Evolutionary conservation across 2,888 invertebrate genomes (phyloP), one percentile per base, ranked within the genome.

Genomic region (Antheraea assamensis): DNA sequence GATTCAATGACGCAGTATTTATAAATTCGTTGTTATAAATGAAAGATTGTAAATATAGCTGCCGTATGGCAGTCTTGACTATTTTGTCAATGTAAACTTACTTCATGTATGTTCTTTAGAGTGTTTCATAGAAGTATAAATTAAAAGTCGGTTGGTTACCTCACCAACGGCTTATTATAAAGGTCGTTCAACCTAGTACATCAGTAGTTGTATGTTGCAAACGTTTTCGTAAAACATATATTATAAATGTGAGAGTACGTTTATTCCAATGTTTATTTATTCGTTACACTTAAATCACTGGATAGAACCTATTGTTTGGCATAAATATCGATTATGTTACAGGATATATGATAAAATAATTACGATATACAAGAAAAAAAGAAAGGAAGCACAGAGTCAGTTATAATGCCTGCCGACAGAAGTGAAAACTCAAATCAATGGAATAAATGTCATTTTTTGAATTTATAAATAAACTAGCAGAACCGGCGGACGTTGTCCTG

Each of bases 181-280:
- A 87, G 92, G 90, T 90, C 91, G 81, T 92, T 92, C 87, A 93
- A 90, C 92, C 80, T 84, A 81, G 78, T 78, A 80, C 61, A 27
- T 86, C 92, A 89, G 88, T 90, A 88, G 84, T 84, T 81, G 76
- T 83, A 84, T 80, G 76, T 83, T 80, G 81, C 76, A 76, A 73
- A 76, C 77, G 74, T 81, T 83, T 80, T 79, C 73, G 71, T 76
- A 61, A 58, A 70, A 24, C 19, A 21, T 21, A 42, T 42, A 13
- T 7, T 42, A 42, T 42, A 52, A 17, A 52, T 52, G 52, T 19
- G 52, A 52, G 1, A 42, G 42, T 42, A 42, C 42, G 42, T 42
- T 42, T 42, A 13, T 42, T 42, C 13, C 13, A 13, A 42, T 42
- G 42, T 42, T 7, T 42, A 0, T 13, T 7, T 42, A 42, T 42